Evolutionary conservation across 2,113 vertebrate species (phyloP), one percentile per base, ranked within the genome.

Genomic region (Orthonyx spaldingii): DNA sequence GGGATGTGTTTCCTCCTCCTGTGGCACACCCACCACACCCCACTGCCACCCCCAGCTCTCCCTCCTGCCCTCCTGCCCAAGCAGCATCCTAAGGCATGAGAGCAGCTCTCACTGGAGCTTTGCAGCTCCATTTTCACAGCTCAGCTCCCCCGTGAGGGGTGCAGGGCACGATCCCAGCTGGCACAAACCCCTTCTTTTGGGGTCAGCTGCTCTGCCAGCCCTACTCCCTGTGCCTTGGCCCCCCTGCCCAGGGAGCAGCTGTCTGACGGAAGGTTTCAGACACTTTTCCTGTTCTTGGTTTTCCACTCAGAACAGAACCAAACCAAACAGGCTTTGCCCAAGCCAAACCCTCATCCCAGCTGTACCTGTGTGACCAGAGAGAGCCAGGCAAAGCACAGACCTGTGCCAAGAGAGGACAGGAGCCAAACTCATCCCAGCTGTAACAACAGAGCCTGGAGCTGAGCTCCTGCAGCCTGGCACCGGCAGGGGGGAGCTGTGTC

Each of bases 181-280:
- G 42, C 80, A 74, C 5, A 2, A 80, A 24, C 4, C 32, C 19
- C 20, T 69, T 41, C 12, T 46, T 24, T 20, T 12, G 69, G 50
- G 57, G 11, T 21, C 68, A 78, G 44, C 52, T 33, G 65, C 53
- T 52, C 47, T 63, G 46, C 47, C 4, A 71, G 37, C 41, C 56
- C 55, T 8, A 0, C 13, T 41, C 32, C 22, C 60, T 8, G 11
- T 0, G 2, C 64, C 28, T 24, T 32, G 37, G 3, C 33, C 49
- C 39, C 72, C 22, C 3, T 19, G 59, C 74, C 59, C 64, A 28
- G 44, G 55, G 11, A 65, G 71, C 59, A 69, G 71, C 61, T 53
- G 9, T 16, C 49, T 52, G 27, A 8, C 26, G 21, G n/a, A 23
- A 3, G 6, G 4, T 26, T 59, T 42, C 95, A 90, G 35, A n/a